phyloP scores from a whole-genome alignment of 2,113 vertebrate genomes.

The Trematocara macrostoma region DNA sequence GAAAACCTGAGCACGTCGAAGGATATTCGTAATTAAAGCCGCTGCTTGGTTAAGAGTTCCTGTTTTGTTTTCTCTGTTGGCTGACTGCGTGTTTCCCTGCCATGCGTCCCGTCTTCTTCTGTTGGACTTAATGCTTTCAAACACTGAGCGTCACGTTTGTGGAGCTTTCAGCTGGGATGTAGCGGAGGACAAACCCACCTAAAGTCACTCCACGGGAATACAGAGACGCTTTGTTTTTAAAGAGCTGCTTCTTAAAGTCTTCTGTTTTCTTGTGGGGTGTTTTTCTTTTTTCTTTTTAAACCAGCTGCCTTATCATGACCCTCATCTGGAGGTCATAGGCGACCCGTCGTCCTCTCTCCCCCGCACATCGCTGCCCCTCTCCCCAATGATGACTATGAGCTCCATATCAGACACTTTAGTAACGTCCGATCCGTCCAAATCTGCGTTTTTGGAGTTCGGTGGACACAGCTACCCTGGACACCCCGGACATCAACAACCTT shows the following conservation, averaged over 20 bases:
- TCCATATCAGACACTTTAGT: constrained; percentile 80
- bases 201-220: background rate
- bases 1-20: background rate
- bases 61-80: background rate
- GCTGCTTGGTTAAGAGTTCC: background rate
- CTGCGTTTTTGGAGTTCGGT: constrained; percentile 81
- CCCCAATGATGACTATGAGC: constrained; percentile 81
- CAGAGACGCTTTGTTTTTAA: background rate
- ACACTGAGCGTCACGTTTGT: background rate
- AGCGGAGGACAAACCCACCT: background rate
- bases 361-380: background rate
- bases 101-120: background rate
- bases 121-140: constrained; percentile 11
- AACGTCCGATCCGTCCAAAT: constrained; percentile 77
- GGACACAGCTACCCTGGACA: constrained; percentile 69
- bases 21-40: background rate
- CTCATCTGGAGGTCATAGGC: constrained; percentile 11
- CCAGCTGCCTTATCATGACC: constrained; percentile 15
- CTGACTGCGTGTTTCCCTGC: background rate
- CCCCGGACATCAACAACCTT: constrained; percentile 67
- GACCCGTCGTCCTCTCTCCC: background rate
- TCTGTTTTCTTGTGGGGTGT: background rate
- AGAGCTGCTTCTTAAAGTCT: background rate
- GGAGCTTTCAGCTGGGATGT: constrained; percentile 46
- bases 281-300: background rate